Percentiles rank a stretch among this genome's conserved stretches.
Conservation (phyloP, 2,888 invertebrate species). For the Eupithecia insigniata region DNA sequence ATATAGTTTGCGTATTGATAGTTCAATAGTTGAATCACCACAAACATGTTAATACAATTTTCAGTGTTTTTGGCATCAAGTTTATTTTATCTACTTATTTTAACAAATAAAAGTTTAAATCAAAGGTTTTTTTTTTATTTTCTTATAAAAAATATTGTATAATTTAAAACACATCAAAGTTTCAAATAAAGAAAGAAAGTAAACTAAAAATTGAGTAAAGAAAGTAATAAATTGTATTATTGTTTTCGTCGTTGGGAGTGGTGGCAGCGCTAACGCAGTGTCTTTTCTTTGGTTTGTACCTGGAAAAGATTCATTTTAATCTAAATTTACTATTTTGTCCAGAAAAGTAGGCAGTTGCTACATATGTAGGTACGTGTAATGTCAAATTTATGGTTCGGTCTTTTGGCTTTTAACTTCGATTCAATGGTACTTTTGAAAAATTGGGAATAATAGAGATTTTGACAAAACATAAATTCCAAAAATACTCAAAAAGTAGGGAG, state of each 20-base stretch:
- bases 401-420: background rate
- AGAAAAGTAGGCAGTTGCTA: background rate
- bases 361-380: background rate
- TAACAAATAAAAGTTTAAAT: conserved; percentile 81
- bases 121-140: conserved; percentile 51
- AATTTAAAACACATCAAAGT: background rate
- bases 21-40: conserved; percentile 72
- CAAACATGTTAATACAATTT: conserved; percentile 75
- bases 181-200: background rate
- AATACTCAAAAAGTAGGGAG: too few relatives aligned
- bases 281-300: background rate
- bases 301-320: background rate
- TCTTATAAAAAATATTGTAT: conserved; percentile 14
- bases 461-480: too few relatives aligned
- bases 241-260: background rate
- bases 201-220: too few relatives aligned
- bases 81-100: conserved; percentile 84
- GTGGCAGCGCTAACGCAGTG: background rate
- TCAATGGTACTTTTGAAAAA: too few relatives aligned
- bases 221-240: background rate
- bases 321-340: background rate
- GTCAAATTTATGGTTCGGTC: background rate
- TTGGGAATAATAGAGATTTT: too few relatives aligned
- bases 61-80: conserved; percentile 81
- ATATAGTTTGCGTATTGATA: conserved; percentile 78